phyloP scores from a whole-genome alignment of 2,888 invertebrate genomes.

The Epinotia demarniana region DNA sequence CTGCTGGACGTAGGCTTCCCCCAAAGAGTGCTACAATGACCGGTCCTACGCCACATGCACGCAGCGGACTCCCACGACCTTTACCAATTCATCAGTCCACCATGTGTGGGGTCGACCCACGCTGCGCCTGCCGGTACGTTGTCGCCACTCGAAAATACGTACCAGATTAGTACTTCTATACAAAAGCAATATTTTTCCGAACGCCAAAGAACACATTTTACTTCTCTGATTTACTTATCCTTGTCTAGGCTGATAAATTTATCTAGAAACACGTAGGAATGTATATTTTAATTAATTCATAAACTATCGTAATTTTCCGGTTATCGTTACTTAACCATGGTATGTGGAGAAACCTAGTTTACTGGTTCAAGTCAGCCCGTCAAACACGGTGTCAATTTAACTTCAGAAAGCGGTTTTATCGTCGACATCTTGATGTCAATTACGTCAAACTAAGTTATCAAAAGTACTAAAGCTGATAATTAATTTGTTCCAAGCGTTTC shows the following conservation, averaged over 20 bases:
- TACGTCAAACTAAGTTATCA: slow-evolving; percentile 33
- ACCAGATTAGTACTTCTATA: background rate
- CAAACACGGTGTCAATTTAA: slow-evolving; percentile 27
- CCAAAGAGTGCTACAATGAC: no score
- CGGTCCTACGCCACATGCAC: no score
- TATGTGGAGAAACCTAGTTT: slow-evolving; percentile 33
- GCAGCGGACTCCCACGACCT: no score
- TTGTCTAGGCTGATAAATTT: background rate
- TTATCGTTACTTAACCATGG: slow-evolving; percentile 27
- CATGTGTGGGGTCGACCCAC: no score
- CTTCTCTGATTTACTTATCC: background rate
- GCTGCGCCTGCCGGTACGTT: no score
- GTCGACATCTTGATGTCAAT: slow-evolving; percentile 25
- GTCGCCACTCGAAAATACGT: no score
- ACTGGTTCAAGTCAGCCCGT: slow-evolving; percentile 10
- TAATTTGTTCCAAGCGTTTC: background rate
- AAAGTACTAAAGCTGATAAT: background rate
- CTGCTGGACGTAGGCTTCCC: no score
- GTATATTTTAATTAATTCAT: slow-evolving; percentile 31
- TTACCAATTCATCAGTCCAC: no score
- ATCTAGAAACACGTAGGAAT: slow-evolving; percentile 17
- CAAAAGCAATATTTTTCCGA: background rate
- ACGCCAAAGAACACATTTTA: background rate
- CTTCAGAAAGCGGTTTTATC: slow-evolving; percentile 32
- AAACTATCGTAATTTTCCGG: slow-evolving; percentile 23